These are phyloP conservation scores for Ptychoptera contaminata DNA, from an alignment of 2,888 invertebrate genomes.

Conservation along the genomic window DNA sequence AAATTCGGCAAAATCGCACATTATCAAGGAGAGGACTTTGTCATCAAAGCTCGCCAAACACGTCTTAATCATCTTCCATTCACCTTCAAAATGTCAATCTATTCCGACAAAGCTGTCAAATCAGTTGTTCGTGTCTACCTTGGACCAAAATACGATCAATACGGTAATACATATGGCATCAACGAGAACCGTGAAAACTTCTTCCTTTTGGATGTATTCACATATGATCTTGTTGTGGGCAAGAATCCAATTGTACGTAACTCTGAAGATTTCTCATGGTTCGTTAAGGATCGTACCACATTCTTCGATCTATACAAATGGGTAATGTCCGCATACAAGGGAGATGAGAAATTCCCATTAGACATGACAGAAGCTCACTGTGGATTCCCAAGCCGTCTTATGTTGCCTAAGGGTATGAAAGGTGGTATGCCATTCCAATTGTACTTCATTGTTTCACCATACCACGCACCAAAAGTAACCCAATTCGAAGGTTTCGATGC, in stretches of 20 bases:
- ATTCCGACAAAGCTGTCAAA: conserved; percentile 39
- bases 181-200: conserved; percentile 44
- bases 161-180: conserved; percentile 39
- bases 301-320: conserved; percentile 46
- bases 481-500: conserved; percentile 33
- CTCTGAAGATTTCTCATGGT: conserved; percentile 48
- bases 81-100: conserved; percentile 37
- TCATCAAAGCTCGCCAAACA: conserved; percentile 39
- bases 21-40: conserved; percentile 20
- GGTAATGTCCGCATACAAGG: conserved; percentile 39
- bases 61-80: conserved; percentile 51
- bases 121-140: conserved; percentile 49
- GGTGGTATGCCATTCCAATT: conserved; percentile 50
- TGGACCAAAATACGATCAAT: conserved; percentile 50
- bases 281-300: conserved; percentile 44
- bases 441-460: conserved; percentile 44
- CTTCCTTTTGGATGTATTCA: conserved; percentile 46
- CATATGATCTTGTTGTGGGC: conserved; percentile 43
- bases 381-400: conserved; percentile 52
- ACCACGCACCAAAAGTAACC: conserved; percentile 33
- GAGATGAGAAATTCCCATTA: conserved; percentile 35
- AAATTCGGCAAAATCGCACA: conserved; percentile 6
- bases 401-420: conserved; percentile 52
- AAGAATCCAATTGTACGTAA: conserved; percentile 49
- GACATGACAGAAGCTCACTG: conserved; percentile 41